Percentiles rank a stretch among this genome's conserved stretches.
Evolutionary conservation across 2,113 vertebrate species (phyloP).

Genomic region (Ornithorhynchus anatinus): DNA sequence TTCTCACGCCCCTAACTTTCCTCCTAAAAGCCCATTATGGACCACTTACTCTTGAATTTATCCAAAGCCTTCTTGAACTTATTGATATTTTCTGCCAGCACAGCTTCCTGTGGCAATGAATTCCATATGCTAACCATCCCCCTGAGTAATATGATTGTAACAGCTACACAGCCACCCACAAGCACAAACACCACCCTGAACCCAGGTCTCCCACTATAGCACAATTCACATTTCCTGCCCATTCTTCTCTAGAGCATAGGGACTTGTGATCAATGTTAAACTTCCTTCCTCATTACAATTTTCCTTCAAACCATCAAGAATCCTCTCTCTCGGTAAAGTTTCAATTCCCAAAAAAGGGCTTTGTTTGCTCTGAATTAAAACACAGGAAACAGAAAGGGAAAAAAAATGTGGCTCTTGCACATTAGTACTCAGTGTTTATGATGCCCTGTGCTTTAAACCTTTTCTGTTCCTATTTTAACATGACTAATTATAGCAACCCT

Average conservation of each 20-base stretch:
- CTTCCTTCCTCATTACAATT: conserved; percentile 7
- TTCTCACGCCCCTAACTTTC: too few relatives aligned
- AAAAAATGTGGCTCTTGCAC: neutral
- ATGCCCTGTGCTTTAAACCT: conserved; percentile 11
- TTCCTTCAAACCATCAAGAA: conserved; percentile 2
- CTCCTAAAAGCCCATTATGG: too few relatives aligned
- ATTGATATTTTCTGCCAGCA: too few relatives aligned
- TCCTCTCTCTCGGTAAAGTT: neutral
- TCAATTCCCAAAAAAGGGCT: conserved; percentile 15
- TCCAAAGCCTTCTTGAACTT: too few relatives aligned
- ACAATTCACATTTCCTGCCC: fast-evolving
- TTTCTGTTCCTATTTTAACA: neutral
- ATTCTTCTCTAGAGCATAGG: neutral
- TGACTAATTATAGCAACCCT: neutral
- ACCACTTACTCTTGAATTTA: too few relatives aligned
- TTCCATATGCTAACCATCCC: too few relatives aligned
- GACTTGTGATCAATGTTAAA: neutral
- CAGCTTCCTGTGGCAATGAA: too few relatives aligned
- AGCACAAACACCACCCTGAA: too few relatives aligned
- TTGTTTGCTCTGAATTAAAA: conserved; percentile 11
- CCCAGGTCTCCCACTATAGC: neutral
- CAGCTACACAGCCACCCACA: too few relatives aligned
- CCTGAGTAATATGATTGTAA: too few relatives aligned
- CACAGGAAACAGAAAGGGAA: conserved; percentile 13
- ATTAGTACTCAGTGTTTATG: neutral